Base-by-base conservation (phyloP, 2,888 invertebrate genomes). In the Plagodis pulveraria region DNA sequence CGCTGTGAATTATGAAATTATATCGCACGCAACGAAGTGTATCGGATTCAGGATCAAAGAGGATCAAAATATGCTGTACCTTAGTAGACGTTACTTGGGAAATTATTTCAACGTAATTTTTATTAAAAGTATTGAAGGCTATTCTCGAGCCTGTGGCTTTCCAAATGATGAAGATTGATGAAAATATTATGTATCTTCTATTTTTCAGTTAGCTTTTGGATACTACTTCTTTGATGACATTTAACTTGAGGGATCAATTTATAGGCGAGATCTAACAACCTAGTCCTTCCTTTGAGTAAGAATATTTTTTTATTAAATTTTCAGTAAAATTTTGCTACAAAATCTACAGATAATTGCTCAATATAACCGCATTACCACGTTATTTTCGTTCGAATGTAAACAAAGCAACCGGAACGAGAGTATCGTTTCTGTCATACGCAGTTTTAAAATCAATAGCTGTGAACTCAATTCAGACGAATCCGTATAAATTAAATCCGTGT, bases 1-100 rank as follows among this genome's bases (percentile, higher is more conserved):
- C 71, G 71, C 67, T 73, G 57, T 52, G 70, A 74, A 72, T 75
- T 70, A 70, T 76, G 71, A 70, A 67, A 65, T 67, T 47, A 66
- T 66, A 66, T 63, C 62, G 46, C 56, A 59, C 48, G 58, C 62
- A 62, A 51, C 45, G 36, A 40, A 22, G 43, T n/a, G 50, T 32
- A 50, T 36, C 50, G 9, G 53, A 5, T 58, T 43, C 48, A 22
- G 42, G 42, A 42, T 42, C 6, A 41, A n/a, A 41, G 9, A 8
- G 38, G 9, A 8, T 38, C 38, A 22, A 22, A 22, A 22, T 22
- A 22, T 22, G 22, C 22, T 22, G 22, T 22, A 22, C 22, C 22
- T 4, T 1, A 4, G 22, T 22, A 22, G 22, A 22, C 22, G 22
- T 22, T 22, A 22, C 22, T 22, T 22, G 1, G 22, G n/a, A n/a